Base-by-base conservation (phyloP, 2,797 vertebrate species). In the Chloroceryle inda region DNA sequence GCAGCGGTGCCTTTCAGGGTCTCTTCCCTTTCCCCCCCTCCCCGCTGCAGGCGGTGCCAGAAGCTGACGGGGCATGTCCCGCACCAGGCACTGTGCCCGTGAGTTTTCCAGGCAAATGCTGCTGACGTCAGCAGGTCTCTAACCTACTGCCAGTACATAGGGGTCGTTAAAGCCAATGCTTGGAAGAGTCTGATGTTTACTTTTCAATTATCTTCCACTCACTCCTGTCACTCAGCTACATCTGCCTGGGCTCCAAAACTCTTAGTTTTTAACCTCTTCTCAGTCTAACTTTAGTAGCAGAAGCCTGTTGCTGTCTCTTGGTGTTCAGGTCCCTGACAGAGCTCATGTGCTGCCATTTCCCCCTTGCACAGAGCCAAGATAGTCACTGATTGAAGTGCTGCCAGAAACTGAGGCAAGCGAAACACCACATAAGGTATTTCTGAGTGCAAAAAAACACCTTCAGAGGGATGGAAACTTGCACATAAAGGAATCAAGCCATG, bases 31-130 rank as follows among this genome's bases (percentile, higher is more conserved):
- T 37, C 16, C 33, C 6, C 37, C 45, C 55, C 23, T 58, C 68
- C 22, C 3, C 1, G 1, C 45, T 1, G 0, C 1, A 0, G 24
- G 78, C 15, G 8, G n/a, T 17, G 81, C 13, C 73, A 17, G 56
- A 22, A 82, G 66, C 26, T 1, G 4, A 21, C 0, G 2, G 45
- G 76, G 18, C 74, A 68, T 13, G 2, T 61, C 74, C 50, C 62
- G 0, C n/a, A 38, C 49, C 75, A 47, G 79, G 22, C 37, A 22
- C 29, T 0, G 0, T 50, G 76, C 68, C 89, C 75, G 4, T 1
- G 2, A 50, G 37, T 63, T 85, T 83, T 31, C 61, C 84, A 76
- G 75, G 61, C 55, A 44, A 59, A 49, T 0, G 7, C 40, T 77
- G 86, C 69, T 84, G 82, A 64, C 7, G 37, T 37, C 37, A 37